Conservation (phyloP, 2,888 invertebrate genomes). For the Tachina grossa region DNA sequence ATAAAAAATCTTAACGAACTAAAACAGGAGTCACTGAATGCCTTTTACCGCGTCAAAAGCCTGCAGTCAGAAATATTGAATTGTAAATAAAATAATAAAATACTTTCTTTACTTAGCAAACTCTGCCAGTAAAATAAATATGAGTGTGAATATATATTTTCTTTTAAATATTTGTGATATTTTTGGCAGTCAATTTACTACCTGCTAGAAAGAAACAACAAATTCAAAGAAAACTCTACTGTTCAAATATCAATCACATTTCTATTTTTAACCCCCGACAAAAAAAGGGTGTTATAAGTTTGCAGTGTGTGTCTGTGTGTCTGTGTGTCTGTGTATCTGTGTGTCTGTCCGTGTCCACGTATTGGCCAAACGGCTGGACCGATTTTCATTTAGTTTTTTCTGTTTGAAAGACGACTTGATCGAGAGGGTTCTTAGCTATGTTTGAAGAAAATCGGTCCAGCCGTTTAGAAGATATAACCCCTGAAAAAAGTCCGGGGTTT, state of each 20-base stretch:
- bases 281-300: too few species aligned
- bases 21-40: neutral
- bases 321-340: too few species aligned
- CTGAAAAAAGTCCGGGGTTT: too few species aligned
- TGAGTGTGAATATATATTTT: neutral
- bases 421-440: too few species aligned
- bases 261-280: too few species aligned
- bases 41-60: neutral
- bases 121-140: neutral
- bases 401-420: too few species aligned
- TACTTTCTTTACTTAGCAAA: neutral
- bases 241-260: neutral
- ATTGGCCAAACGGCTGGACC: too few species aligned
- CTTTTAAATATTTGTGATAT: neutral
- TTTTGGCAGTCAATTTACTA: conserved; percentile 32
- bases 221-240: neutral
- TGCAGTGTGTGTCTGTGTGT: too few species aligned
- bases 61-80: neutral
- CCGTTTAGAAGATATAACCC: too few species aligned
- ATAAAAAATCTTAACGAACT: neutral
- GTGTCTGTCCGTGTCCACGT: too few species aligned
- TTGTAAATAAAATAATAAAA: neutral
- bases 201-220: conserved; percentile 8
- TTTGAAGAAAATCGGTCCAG: too few species aligned
- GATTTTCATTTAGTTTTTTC: too few species aligned